These are phyloP conservation scores for Epicampocera succincta DNA, from an alignment of 2,888 invertebrate genomes.

Conservation along the genomic window DNA sequence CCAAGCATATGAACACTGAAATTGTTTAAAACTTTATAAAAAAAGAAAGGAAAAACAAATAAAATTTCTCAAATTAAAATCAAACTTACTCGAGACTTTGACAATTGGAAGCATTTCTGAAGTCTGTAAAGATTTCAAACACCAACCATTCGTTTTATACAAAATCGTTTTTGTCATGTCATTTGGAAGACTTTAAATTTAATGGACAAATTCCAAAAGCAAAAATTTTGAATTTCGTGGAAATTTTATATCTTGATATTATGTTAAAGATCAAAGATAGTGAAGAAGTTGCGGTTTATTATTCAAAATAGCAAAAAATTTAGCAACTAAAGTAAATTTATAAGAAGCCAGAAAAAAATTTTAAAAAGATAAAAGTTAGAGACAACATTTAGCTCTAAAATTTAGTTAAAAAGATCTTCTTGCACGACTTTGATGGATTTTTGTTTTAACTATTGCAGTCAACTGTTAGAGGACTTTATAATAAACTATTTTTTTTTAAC, in stretches of 20 bases:
- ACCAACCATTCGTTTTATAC: constrained; percentile 22
- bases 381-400: too few relatives aligned
- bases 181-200: too few relatives aligned
- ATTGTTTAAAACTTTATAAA: not conserved
- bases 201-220: too few relatives aligned
- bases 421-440: too few relatives aligned
- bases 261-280: constrained; percentile 28
- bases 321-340: not conserved
- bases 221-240: too few relatives aligned
- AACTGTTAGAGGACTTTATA: too few relatives aligned
- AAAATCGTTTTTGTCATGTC: not conserved
- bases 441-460: too few relatives aligned
- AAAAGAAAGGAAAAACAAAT: too few relatives aligned
- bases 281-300: constrained; percentile 9
- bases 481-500: too few relatives aligned
- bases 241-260: not conserved
- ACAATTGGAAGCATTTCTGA: constrained; percentile 50
- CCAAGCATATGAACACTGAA: constrained; percentile 25
- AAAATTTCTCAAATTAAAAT: not conserved
- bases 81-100: constrained; percentile 53
- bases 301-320: not conserved
- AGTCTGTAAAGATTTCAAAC: constrained; percentile 39
- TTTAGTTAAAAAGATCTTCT: too few relatives aligned
- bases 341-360: not conserved
- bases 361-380: too few relatives aligned